Base-by-base conservation (phyloP, 2,888 invertebrate species). In the Hylaea fasciaria region DNA sequence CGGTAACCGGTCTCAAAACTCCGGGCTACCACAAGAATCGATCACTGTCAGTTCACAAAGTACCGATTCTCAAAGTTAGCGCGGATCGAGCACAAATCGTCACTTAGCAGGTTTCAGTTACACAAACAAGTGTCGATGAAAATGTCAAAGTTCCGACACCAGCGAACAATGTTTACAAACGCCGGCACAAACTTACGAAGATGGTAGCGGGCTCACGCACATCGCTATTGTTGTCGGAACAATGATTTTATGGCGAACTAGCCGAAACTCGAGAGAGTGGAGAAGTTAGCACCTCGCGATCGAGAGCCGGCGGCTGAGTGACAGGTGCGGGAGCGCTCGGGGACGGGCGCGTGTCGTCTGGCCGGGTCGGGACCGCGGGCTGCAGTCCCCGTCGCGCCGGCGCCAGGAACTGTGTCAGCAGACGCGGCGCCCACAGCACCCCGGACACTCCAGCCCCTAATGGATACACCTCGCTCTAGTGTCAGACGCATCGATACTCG, bases 371-470 rank as follows among this genome's bases (percentile, higher is more conserved):
- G 87, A 85, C 71, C 80, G 11, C 85, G 85, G 85, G 83, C 80
- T 75, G 71, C 71, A 72, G 73, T 76, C 72, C 73, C 77, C 84
- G 85, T 76, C 91, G 92, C 91, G 92, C 92, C 92, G 91, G 91
- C 91, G 91, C 90, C 90, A 82, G 82, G 85, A 91, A 86, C 86
- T 89, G 85, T 91, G 91, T 91, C 91, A 90, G 82, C 80, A 81
- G 81, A 80, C 83, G 82, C 82, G 82, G 86, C 82, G 83, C 86
- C 85, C 83, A 78, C 77, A 83, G 79, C 83, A 81, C 78, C 83
- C 79, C 73, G 70, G 72, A 72, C 79, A 73, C 80, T 82, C 83
- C 85, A 80, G 82, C 83, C 81, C 86, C 81, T 82, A 83, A 81
- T 80, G 79, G 16, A 48, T 47, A 37, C 43, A 48, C 44, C 52